Conservation (phyloP, 2,888 invertebrate genomes). For the Ctena decussata region DNA sequence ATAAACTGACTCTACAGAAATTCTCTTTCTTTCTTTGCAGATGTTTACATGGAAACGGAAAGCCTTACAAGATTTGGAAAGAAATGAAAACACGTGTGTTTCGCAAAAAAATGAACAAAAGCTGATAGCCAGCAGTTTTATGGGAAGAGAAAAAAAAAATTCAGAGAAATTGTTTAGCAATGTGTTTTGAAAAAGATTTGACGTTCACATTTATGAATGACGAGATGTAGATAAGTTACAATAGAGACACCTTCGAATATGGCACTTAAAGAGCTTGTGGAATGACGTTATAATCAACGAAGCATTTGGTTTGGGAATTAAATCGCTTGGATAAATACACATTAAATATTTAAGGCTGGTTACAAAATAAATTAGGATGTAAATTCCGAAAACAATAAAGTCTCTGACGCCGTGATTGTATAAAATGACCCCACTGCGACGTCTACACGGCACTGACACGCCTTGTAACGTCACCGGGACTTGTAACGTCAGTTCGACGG, state of each 20-base stretch:
- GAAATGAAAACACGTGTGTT: too few species aligned
- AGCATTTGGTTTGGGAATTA: neutral
- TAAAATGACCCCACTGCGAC: neutral
- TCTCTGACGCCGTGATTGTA: neutral
- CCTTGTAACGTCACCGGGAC: slow-evolving; percentile 29
- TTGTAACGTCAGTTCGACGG: neutral
- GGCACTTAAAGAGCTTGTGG: neutral
- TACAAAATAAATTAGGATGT: neutral
- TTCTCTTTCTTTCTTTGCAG: neutral
- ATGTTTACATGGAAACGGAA: neutral
- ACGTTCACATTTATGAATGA: too few species aligned
- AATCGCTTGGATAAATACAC: neutral
- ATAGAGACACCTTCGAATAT: neutral
- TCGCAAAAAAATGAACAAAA: neutral
- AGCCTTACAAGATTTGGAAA: neutral
- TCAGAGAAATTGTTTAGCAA: too few species aligned
- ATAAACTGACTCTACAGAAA: neutral
- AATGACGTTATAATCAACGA: neutral
- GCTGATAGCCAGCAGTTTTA: neutral
- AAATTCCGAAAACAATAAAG: neutral
- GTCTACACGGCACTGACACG: neutral
- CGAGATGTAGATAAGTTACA: too few species aligned
- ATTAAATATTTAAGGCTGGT: neutral
- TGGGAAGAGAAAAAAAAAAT: too few species aligned
- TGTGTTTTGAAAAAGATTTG: too few species aligned